phyloP scores from a whole-genome alignment of 1,140 invertebrate genomes.

The Bathynomus jamesi region DNA sequence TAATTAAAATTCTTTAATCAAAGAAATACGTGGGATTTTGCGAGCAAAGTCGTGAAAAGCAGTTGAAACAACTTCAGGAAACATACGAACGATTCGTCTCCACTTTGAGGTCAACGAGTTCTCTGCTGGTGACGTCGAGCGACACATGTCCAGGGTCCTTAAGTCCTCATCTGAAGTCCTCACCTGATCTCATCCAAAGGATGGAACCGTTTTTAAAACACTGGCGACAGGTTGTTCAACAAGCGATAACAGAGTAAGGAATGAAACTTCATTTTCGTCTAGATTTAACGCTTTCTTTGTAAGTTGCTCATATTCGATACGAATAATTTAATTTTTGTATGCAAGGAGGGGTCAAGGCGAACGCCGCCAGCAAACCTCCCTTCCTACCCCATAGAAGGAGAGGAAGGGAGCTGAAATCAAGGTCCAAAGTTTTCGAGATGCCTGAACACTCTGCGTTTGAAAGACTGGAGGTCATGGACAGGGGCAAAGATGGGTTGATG shows the following conservation, averaged over 20 bases:
- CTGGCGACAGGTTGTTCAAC: constrained; percentile 17
- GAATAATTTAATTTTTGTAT: too few species aligned
- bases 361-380: too few species aligned
- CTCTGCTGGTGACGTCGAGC: constrained; percentile 13
- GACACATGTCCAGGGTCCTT: constrained; percentile 16
- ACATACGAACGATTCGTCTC: constrained; percentile 18
- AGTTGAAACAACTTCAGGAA: constrained; percentile 14
- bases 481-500: too few species aligned
- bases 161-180: constrained; percentile 15
- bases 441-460: too few species aligned
- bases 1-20: too few species aligned
- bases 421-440: too few species aligned
- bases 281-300: not conserved
- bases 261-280: not conserved
- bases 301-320: too few species aligned
- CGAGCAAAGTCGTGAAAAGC: constrained; percentile 1
- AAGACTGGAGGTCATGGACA: too few species aligned
- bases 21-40: constrained; percentile 15
- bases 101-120: constrained; percentile 16
- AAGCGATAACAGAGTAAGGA: constrained; percentile 23
- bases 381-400: too few species aligned
- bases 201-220: constrained; percentile 17
- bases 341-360: too few species aligned
- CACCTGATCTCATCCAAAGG: constrained; percentile 18
- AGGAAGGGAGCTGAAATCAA: too few species aligned